phyloP scores from a whole-genome alignment of 2,888 invertebrate genomes.

The Lissocephala sabroskyi region DNA sequence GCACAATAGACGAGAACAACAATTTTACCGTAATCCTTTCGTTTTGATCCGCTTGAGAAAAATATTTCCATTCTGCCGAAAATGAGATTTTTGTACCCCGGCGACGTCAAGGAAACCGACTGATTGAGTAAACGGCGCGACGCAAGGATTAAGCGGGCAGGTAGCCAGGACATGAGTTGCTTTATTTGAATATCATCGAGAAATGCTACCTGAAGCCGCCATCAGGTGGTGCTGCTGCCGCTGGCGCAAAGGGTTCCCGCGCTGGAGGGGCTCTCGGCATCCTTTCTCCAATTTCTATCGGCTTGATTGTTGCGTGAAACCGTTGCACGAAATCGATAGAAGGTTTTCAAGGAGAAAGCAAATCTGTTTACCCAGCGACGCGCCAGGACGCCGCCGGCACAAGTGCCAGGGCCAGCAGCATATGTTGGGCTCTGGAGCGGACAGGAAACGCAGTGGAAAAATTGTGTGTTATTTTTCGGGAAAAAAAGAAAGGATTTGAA shows the following conservation, averaged over 20 bases:
- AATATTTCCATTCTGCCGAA: conserved; percentile 59
- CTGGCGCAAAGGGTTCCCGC: conserved; percentile 24
- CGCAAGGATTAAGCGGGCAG: conserved; percentile 37
- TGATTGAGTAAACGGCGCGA: conserved; percentile 37
- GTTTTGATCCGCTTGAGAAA: conserved; percentile 61
- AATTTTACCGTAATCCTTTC: conserved; percentile 63
- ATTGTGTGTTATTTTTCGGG: conserved; percentile 11
- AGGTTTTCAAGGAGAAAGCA: conserved; percentile 10
- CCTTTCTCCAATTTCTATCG: conserved; percentile 19
- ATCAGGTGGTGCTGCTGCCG: no score
- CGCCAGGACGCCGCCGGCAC: conserved; percentile 2
- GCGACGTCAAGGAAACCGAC: conserved; percentile 23
- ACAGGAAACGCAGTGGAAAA: conserved; percentile 28
- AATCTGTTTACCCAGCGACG: conserved; percentile 24
- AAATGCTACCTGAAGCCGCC: conserved; percentile 13
- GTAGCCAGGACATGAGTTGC: conserved; percentile 47
- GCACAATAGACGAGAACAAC: conserved; percentile 38
- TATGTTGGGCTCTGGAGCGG: conserved; percentile 30
- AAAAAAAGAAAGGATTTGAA: conserved; percentile 28
- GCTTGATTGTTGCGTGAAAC: conserved; percentile 52
- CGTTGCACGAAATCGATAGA: conserved; percentile 19
- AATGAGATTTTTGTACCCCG: conserved; percentile 46
- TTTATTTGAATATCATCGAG: conserved; percentile 47
- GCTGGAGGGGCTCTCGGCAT: conserved; percentile 28
- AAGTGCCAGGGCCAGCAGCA: conserved; percentile 16